A percentile compares a stretch with the other conserved stretches of the same genome.
phyloP scores from a whole-genome alignment of 2,888 invertebrate species.

The Ctena decussata region DNA sequence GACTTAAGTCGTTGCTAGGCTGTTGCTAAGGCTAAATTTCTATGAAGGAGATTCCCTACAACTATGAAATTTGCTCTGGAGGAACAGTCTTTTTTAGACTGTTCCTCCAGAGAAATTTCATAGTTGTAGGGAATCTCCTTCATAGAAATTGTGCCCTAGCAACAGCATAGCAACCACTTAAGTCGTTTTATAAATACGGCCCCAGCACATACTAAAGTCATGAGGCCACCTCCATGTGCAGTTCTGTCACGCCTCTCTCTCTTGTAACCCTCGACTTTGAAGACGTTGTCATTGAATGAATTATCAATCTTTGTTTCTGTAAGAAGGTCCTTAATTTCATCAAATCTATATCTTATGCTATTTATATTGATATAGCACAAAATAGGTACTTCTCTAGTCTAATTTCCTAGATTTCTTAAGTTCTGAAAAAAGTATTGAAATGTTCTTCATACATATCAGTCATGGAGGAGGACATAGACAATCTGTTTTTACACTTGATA shows the following conservation, averaged over 20 bases:
- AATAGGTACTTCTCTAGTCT: background rate
- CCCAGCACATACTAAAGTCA: background rate
- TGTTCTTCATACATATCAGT: background rate
- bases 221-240: constrained; percentile 7
- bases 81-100: too few species aligned
- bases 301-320: constrained; percentile 19
- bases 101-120: too few species aligned
- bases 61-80: too few species aligned
- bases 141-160: too few species aligned
- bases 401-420: background rate
- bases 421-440: too few species aligned
- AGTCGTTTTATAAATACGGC: too few species aligned
- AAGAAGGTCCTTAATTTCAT: background rate
- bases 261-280: background rate
- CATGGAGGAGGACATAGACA: background rate
- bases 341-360: background rate
- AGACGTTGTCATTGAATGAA: background rate
- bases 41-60: too few species aligned
- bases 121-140: too few species aligned
- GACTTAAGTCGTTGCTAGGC: too few species aligned
- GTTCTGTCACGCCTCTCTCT: background rate
- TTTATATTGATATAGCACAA: background rate
- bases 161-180: too few species aligned
- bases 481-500: background rate
- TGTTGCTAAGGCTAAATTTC: too few species aligned